Evolutionary conservation across 2,113 vertebrate species (phyloP).

Genomic region (Sceloporus tristichus): DNA sequence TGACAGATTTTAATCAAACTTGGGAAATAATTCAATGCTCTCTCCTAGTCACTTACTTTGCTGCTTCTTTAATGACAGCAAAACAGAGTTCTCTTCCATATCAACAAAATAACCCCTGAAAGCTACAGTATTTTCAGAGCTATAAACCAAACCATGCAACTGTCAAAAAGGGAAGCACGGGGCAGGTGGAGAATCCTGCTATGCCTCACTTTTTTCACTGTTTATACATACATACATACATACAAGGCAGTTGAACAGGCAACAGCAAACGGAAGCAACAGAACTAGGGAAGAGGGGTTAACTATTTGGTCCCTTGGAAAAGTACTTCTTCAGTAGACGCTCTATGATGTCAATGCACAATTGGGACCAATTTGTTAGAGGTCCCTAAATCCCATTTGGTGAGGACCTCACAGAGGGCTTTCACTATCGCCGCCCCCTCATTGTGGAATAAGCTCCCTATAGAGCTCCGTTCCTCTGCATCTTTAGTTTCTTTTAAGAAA

Average conservation of each 20-base stretch:
- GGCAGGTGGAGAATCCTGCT: neutral
- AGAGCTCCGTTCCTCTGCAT: no score
- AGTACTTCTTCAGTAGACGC: neutral
- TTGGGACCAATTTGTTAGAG: no score
- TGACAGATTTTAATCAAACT: neutral
- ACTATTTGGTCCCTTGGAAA: neutral
- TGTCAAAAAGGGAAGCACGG: no score
- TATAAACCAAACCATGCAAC: neutral
- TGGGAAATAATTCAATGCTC: neutral
- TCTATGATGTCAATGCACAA: neutral
- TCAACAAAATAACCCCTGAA: neutral
- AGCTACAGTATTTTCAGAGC: neutral
- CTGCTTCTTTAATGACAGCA: neutral
- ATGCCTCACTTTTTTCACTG: neutral
- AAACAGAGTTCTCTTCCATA: neutral
- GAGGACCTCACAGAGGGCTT: no score
- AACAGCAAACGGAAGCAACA: neutral
- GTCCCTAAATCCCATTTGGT: no score
- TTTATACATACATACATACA: neutral
- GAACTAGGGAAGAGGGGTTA: no score
- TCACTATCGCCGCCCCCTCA: no score
- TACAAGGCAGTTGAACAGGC: neutral
- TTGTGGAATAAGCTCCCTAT: no score
- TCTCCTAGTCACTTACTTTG: neutral
- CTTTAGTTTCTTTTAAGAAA: no score